Base-by-base conservation (phyloP, 2,888 invertebrate species). In the Drosophila pegasa region DNA sequence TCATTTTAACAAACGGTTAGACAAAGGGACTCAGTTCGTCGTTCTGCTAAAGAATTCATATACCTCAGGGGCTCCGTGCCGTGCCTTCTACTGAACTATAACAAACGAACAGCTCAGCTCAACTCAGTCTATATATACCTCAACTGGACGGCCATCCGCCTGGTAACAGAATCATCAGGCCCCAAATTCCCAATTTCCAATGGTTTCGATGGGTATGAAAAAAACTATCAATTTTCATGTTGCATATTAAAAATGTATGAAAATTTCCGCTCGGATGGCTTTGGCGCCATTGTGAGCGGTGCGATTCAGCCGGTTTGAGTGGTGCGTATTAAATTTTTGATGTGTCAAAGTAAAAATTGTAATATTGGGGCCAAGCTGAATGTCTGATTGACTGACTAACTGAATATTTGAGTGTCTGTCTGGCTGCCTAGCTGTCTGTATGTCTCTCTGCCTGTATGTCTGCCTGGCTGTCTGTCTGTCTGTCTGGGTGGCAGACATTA, bases 401-500 rank as follows among this genome's bases (percentile, higher is more conserved):
- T 72, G 74, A 65, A 73, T 61, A 73, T 73, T 78, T 62, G 55
- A 63, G 61, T 71, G 45, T 60, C 50, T 65, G 59, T 45, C 47
- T 27, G 51, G 12, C 37, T 16, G 48, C 16, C 58, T 20, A 38
- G 22, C 50, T 8, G 61, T 40, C 35, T 2, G 55, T 14, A n/a
- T 45, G 48, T 54, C 52, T 14, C 14, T 18, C 72, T 7, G 43
- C 41, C 58, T 25, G 59, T 50, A 50, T n/a, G 43, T 43, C 14
- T 38, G 61, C 8, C 27, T 37, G 20, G 9, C n/a, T 54, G 54
- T 47, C 31, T 25, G 47, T 38, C 55, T 45, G 52, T 14, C 27
- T 14, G 70, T 56, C 27, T 62, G 57, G 35, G 51, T 50, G 65
- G 8, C 59, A 64, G 85, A 67, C 71, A 78, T 74, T 87, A 84